Evolutionary conservation across 2,888 invertebrate genomes (phyloP), one percentile per base, ranked within the genome.

Genomic region (Cheilosia pagana): DNA sequence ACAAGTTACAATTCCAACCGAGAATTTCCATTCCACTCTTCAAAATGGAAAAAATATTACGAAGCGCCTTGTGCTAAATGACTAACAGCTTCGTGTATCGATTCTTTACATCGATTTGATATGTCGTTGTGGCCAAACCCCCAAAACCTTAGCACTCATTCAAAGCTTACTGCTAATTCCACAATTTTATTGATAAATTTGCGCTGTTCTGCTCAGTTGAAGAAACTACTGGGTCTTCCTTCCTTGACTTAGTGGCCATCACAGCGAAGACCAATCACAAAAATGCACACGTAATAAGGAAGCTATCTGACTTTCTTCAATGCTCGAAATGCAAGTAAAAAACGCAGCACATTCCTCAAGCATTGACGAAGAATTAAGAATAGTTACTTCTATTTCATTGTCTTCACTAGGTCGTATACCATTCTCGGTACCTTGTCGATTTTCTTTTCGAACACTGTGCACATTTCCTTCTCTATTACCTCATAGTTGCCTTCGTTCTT

Each of bases 291-390:
- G 10, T 14, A 50, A 50, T 21, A 12, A 23, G 23, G 23, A 50
- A 50, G 50, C 0, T 25, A 23, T 10, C 14, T 50, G 23, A 14
- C 16, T 19, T 16, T 8, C 21, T 41, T 16, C 57, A 78, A 63
- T 39, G 16, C 12, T 55, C 39, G 43, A 43, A 4, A 39, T 35
- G 21, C 52, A 67, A 82, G 48, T 60, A 45, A 82, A 72, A 82
- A 55, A n/a, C n/a, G 4, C 31, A 48, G 50, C 59, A 67, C 55
- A 74, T 70, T 68, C 28, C 8, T n/a, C 52, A 63, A 63, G 55
- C 72, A 82, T 85, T 85, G 85, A 62, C 35, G 10, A 23, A 31
- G 75, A 48, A 71, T 85, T 79, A 76, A 35, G 50, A 41, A 23
- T 35, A 74, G 74, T 45, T 35, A 45, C 45, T 39, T 16, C 35